Percentiles rank a stretch among this genome's conserved stretches.
phyloP scores from a whole-genome alignment of 2,888 invertebrate species.

The Parnassius apollo region DNA sequence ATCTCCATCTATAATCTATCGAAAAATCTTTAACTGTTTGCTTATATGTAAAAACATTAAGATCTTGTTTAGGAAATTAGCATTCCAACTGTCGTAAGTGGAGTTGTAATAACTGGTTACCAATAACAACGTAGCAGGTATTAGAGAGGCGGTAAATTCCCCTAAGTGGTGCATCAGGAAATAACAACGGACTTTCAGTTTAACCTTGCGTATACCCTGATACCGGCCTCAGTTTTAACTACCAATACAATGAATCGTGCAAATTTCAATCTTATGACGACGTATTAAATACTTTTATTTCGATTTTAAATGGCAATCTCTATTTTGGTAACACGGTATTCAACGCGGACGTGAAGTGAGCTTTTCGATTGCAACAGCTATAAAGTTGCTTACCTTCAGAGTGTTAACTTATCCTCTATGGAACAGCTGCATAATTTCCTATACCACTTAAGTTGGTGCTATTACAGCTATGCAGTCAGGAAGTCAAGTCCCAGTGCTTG shows the following conservation, averaged over 20 bases:
- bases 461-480: conserved; percentile 19
- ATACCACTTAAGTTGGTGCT: conserved; percentile 26
- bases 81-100: too few species aligned
- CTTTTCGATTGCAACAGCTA: conserved; percentile 60
- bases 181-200: conserved; percentile 41
- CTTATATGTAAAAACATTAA: too few species aligned
- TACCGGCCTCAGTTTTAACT: conserved; percentile 35
- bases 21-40: too few species aligned
- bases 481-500: conserved; percentile 6
- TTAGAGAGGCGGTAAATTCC: conserved; percentile 41
- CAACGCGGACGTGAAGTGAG: conserved; percentile 65
- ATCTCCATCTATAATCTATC: too few species aligned
- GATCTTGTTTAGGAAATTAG: too few species aligned
- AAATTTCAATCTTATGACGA: conserved; percentile 39
- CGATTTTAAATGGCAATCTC: conserved; percentile 31
- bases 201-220: conserved; percentile 47
- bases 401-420: conserved; percentile 41
- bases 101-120: not conserved
- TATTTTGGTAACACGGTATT: conserved; percentile 41
- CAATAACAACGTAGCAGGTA: conserved; percentile 6
- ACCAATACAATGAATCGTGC: conserved; percentile 1
- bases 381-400: conserved; percentile 67
- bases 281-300: conserved; percentile 33
- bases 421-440: conserved; percentile 30
- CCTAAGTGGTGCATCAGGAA: conserved; percentile 40